Evolutionary conservation across 2,888 invertebrate genomes (phyloP).

Genomic region (Drosophila rellima): DNA sequence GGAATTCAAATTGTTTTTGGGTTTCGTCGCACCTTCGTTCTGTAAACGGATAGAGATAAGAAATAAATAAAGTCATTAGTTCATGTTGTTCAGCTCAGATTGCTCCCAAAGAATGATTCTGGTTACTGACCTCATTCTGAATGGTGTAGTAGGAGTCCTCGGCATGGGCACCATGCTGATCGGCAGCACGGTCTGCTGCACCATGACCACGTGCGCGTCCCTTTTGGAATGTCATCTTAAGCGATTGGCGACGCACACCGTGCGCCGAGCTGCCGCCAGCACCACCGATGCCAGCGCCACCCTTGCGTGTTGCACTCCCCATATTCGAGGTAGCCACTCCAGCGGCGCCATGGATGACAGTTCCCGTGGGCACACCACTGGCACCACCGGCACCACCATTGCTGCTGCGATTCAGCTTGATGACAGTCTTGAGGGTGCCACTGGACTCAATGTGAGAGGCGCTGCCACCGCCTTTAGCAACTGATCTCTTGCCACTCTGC

Average conservation of each 20-base stretch:
- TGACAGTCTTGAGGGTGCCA: slow-evolving; percentile 93
- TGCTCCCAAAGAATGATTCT: neutral
- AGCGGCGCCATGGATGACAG: slow-evolving; percentile 61
- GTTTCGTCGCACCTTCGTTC: slow-evolving; percentile 86
- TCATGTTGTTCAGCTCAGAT: neutral
- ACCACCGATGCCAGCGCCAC: slow-evolving; percentile 35
- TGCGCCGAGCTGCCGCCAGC: slow-evolving; percentile 47
- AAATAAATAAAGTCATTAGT: slow-evolving; percentile 59
- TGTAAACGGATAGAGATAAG: too few relatives aligned
- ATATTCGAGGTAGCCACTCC: slow-evolving; percentile 10
- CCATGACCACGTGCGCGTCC: slow-evolving; percentile 87
- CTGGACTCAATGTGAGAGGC: slow-evolving; percentile 87
- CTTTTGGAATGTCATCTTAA: slow-evolving; percentile 93
- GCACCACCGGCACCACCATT: slow-evolving; percentile 62
- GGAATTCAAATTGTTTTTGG: slow-evolving; percentile 59
- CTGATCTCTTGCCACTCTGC: slow-evolving; percentile 66
- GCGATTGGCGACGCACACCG: slow-evolving; percentile 87
- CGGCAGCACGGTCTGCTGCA: slow-evolving; percentile 84
- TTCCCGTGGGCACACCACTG: slow-evolving; percentile 59
- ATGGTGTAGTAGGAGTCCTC: slow-evolving; percentile 89
- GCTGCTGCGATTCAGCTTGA: slow-evolving; percentile 89
- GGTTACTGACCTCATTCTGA: slow-evolving; percentile 88
- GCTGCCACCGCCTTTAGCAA: slow-evolving; percentile 63
- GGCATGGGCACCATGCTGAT: slow-evolving; percentile 74
- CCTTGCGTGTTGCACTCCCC: slow-evolving; percentile 63